Evolutionary conservation across 2,888 invertebrate genomes (phyloP), one percentile per base, ranked within the genome.

Genomic region (Gryllus longicercus): DNA sequence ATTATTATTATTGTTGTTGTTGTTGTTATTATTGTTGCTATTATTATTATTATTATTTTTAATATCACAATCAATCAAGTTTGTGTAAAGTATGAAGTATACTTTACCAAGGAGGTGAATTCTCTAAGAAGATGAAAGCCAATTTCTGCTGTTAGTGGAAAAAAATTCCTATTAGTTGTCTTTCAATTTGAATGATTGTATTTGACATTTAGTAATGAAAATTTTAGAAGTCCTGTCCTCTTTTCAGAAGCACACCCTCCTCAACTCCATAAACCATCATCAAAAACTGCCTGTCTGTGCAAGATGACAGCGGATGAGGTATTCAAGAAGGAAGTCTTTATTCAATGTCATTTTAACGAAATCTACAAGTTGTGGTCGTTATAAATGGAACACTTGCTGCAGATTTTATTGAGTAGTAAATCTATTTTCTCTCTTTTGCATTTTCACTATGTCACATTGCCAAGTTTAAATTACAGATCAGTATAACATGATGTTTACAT

Each of bases 371-470:
- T 18, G 63, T 63, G 63, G 63, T 63, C n/a, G 11, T 14, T 63
- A 63, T 63, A 63, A 63, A 63, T 63, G 63, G 63, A 63, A 63
- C 63, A 63, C 63, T 63, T 63, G 63, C 14, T 63, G 63, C n/a
- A 63, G 63, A n/a, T 63, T 63, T 63, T n/a, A 63, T 63, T 63
- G 63, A 63, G 63, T 63, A 63, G 63, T 63, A 63, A 63, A 63
- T 63, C 63, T 63, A 63, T 63, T 63, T 63, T 63, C 14, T 63
- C 63, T 63, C 63, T 63, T 63, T 63, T 63, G 63, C 63, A 63
- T 63, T 63, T 63, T 63, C 63, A 12, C 63, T 63, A 63, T 63
- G 63, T 63, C 63, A 63, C 63, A 63, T 63, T 63, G 63, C 63
- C 16, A n/a, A 63, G n/a, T 63, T 63, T 63, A 63, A 63, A 63